Conservation (phyloP, 2,113 vertebrate species). For the Sus scrofa region DNA sequence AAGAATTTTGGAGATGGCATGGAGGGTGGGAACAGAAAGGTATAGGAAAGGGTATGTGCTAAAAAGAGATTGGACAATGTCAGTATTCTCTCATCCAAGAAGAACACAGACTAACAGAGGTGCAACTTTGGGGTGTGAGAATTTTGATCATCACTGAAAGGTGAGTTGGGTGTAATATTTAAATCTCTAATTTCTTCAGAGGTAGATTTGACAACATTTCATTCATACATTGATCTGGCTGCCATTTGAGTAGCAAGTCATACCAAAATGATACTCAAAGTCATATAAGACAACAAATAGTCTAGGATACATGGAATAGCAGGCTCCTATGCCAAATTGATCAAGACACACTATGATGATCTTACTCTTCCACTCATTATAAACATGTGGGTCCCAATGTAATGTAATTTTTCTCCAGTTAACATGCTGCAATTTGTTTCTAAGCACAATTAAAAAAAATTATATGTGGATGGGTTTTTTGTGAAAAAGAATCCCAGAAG, state of each 20-base stretch:
- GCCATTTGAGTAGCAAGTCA: neutral
- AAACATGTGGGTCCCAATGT: neutral
- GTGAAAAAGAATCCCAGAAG: neutral
- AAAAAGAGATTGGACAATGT: neutral
- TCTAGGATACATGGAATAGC: neutral
- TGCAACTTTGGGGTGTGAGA: neutral
- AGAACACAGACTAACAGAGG: neutral
- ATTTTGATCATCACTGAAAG: neutral
- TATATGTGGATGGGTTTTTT: neutral
- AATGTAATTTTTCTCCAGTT: neutral
- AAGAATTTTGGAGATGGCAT: neutral
- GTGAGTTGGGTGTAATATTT: constrained; percentile 54
- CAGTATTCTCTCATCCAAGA: neutral
- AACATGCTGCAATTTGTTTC: neutral
- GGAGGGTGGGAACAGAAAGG: neutral
- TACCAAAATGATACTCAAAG: neutral
- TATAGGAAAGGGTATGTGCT: neutral
- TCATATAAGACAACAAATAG: neutral
- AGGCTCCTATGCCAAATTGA: neutral
- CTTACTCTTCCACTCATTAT: neutral
- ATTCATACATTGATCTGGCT: neutral
- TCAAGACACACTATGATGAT: neutral
- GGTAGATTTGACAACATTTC: neutral
- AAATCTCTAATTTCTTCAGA: neutral
- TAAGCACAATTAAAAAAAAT: neutral